Evolutionary conservation across 2,888 invertebrate species (phyloP), one percentile per base, ranked within the genome.

Genomic region (Pachycephus smyrnensis): DNA sequence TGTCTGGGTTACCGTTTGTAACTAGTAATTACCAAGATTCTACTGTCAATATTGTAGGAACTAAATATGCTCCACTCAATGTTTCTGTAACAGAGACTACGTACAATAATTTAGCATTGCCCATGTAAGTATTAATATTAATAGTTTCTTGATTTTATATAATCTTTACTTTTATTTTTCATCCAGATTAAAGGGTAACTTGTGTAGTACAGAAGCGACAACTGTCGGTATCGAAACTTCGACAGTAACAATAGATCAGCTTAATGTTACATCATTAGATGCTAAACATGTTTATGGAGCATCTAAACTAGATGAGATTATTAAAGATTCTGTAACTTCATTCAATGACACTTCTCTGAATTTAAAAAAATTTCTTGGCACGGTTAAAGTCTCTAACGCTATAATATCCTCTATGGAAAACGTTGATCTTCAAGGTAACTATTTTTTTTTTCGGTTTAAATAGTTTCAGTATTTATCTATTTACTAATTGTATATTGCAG

Each of bases 21-120:
- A 85, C 85, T 4, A 89, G 90, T 76, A 90, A 91, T 32, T 92
- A 92, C 81, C 85, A 84, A 1, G 85, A 92, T 4, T 89, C 91
- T 31, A 82, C 91, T 37, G 92, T 93, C 85, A 82, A 91, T 12
- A 90, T 95, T 75, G 90, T 90, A 35, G 94, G 93, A 11, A 83
- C 82, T 69, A 94, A 94, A 86, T 86, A 84, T 4, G 92, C 94
- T 81, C 84, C 85, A 4, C 86, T 88, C 31, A 90, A 92, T 84
- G 83, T 94, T 3, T 77, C 68, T 3, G 71, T 90, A 37, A 80
- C 84, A 69, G 76, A 82, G 37, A 74, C 68, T 11, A 75, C 84
- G 6, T 84, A 83, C 30, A 76, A 82, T 1, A 81, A 80, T 68
- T 76, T 87, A 37, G 84, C 87, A 4, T 69, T 84, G 30, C 84